phyloP scores from a whole-genome alignment of 2,797 vertebrate species.

The Paguma larvata region DNA sequence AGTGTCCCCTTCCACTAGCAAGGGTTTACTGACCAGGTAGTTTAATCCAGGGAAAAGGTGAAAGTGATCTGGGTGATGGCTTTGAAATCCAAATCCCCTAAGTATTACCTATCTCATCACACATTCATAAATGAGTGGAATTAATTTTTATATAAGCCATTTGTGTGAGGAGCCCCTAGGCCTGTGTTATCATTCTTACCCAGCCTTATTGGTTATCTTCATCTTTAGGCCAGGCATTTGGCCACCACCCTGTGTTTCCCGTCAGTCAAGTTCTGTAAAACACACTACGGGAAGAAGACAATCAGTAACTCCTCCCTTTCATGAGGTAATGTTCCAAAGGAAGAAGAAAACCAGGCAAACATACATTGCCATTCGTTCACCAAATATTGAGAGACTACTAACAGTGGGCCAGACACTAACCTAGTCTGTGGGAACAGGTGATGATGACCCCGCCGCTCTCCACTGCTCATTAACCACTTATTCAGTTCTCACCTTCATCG shows the following conservation, averaged over 20 bases:
- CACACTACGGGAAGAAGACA: not conserved
- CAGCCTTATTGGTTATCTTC: not conserved
- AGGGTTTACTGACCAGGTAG: constrained; percentile 1
- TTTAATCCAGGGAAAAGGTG: not conserved
- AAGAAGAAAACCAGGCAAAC: not conserved
- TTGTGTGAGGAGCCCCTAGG: not conserved
- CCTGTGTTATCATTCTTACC: not conserved
- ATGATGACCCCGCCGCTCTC: rapidly evolving
- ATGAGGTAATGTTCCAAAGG: not conserved
- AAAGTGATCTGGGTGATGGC: not conserved
- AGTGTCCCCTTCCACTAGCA: not conserved
- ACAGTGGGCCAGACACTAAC: not conserved
- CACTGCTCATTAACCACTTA: too few relatives aligned
- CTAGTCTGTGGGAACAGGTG: not conserved
- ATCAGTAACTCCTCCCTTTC: not conserved
- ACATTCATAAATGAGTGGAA: not conserved
- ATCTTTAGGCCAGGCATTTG: not conserved
- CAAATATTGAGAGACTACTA: not conserved
- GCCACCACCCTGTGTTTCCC: not conserved
- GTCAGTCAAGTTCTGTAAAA: not conserved
- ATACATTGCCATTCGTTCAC: not conserved
- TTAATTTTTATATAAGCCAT: not conserved
- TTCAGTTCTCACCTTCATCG: rapidly evolving
- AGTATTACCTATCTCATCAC: not conserved
- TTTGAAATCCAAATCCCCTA: not conserved